Conservation (phyloP, 2,888 invertebrate species). For the Caenorhabditis uteleia region DNA sequence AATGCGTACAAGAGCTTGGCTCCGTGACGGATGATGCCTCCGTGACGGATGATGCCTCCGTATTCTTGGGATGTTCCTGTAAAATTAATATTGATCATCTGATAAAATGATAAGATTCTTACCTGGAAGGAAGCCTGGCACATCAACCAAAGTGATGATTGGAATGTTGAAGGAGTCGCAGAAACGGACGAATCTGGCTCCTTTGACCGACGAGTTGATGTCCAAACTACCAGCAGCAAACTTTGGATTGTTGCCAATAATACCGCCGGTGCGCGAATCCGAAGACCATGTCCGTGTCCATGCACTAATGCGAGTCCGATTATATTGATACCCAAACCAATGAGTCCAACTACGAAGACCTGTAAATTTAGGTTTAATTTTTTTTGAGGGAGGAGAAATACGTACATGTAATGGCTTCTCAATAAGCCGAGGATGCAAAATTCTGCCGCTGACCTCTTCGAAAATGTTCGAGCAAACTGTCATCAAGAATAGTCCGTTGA, state of each 20-base stretch:
- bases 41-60: too few species aligned
- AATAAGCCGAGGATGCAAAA: slow-evolving; percentile 60
- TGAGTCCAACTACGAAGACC: slow-evolving; percentile 81
- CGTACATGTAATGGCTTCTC: slow-evolving; percentile 52
- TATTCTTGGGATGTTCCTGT: slow-evolving; percentile 61
- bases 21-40: slow-evolving; percentile 79
- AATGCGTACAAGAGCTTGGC: slow-evolving; percentile 78
- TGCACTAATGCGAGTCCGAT: slow-evolving; percentile 90
- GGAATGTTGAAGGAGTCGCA: slow-evolving; percentile 80
- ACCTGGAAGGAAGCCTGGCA: slow-evolving; percentile 78
- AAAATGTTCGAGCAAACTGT: slow-evolving; percentile 97
- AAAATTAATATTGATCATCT: background rate
- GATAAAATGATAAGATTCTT: background rate
- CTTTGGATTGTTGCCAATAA: slow-evolving; percentile 79
- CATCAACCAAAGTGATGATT: slow-evolving; percentile 78
- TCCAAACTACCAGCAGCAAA: slow-evolving; percentile 78
- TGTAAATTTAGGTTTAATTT: too few species aligned
- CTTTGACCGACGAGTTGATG: slow-evolving; percentile 78
- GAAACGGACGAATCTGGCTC: slow-evolving; percentile 78
- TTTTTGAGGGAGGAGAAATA: too few species aligned
- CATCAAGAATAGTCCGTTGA: slow-evolving; percentile 96
- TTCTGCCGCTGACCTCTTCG: slow-evolving; percentile 92
- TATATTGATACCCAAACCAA: slow-evolving; percentile 90
- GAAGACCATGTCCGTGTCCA: slow-evolving; percentile 57
- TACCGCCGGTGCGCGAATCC: slow-evolving; percentile 77